Evolutionary conservation across 2,113 vertebrate species (phyloP), one percentile per base, ranked within the genome.

Genomic region (Muscicapa adusta): DNA sequence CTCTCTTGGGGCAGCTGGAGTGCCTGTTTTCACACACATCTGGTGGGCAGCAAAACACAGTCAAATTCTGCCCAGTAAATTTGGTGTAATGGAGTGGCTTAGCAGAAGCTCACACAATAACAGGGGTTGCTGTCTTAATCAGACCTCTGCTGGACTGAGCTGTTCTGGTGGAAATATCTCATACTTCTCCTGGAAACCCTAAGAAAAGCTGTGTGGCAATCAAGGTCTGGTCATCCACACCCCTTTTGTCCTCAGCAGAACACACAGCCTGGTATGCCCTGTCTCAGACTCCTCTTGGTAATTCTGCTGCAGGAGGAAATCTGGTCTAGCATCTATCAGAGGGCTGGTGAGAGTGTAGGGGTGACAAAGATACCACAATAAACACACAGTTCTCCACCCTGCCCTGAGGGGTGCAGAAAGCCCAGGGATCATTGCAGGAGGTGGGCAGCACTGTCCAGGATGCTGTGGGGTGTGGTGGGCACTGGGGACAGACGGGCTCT

Each of bases 381-480:
- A 70, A 6, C 25, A 1, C 1, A 2, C 3, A 3, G 4, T 29
- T 9, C 26, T 45, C 15, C 47, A 26, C 6, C 4, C 11, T 8
- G 2, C 18, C 23, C 9, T 5, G 1, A 29, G n/a, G 33, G 8
- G 16, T 26, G n/a, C 31, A 31, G 47, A 62, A 75, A 50, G 42
- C 31, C 48, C 36, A 24, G 28, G 18, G 14, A 19, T 9, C 5
- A 53, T 12, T 43, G 36, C 25, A 56, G 53, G 31, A 54, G 53
- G 14, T 2, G 6, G 51, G 22, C 31, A 63, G 33, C 25, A 0
- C 9, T 4, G 25, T 16, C 29, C 0, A 4, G 8, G 2, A 14
- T 1, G 5, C 53, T 42, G 60, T 20, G n/a, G 33, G 51, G 22
- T 5, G 3, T 18, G 3, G n/a, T 1, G 4, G 28, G 28, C 58